Conservation (phyloP, 2,888 invertebrate genomes). For the Exephanes ischioxanthus region DNA sequence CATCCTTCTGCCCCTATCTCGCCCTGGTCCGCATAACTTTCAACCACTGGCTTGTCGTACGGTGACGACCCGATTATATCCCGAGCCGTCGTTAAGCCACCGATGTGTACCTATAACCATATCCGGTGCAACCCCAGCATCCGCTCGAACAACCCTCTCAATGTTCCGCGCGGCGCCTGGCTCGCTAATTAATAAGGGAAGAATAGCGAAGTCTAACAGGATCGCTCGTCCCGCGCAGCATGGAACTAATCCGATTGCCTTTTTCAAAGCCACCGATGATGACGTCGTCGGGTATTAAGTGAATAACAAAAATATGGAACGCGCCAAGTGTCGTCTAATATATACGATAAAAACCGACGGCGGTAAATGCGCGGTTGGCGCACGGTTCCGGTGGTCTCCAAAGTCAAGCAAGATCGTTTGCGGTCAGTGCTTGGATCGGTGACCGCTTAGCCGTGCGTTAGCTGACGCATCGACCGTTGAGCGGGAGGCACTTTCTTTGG, state of each 20-base stretch:
- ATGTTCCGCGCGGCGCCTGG: background rate
- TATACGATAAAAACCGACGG: too few relatives aligned
- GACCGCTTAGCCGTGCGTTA: too few relatives aligned
- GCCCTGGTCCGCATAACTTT: slow-evolving; percentile 45
- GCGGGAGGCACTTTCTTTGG: too few relatives aligned
- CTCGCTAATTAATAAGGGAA: background rate
- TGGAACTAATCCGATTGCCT: too few relatives aligned
- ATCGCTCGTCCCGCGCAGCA: background rate
- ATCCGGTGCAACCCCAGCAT: background rate
- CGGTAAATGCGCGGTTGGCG: too few relatives aligned
- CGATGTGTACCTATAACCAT: slow-evolving; percentile 11
- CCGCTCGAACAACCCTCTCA: background rate
- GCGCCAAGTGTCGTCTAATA: too few relatives aligned
- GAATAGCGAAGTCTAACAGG: background rate
- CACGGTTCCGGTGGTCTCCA: too few relatives aligned
- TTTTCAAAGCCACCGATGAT: background rate
- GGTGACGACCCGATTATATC: slow-evolving; percentile 38
- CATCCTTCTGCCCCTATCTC: slow-evolving; percentile 11
- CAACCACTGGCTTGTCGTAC: slow-evolving; percentile 50
- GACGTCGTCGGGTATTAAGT: background rate
- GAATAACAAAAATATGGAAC: background rate
- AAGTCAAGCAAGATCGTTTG: too few relatives aligned
- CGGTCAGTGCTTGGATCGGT: too few relatives aligned
- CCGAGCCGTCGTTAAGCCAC: slow-evolving; percentile 27
- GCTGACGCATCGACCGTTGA: too few relatives aligned